phyloP scores from a whole-genome alignment of 2,888 invertebrate genomes.

The Malthinus flaveolus region DNA sequence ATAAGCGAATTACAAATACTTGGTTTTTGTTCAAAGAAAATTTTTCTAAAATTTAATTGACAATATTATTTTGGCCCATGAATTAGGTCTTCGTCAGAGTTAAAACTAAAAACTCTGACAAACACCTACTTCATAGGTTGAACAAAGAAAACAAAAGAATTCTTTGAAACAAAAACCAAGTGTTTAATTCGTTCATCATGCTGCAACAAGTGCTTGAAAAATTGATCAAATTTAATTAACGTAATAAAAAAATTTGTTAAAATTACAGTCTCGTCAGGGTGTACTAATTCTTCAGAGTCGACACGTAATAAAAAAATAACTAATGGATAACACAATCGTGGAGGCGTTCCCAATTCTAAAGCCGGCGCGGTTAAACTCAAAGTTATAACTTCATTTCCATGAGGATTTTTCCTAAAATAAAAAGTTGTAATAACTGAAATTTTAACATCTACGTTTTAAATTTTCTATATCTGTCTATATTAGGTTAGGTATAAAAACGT shows the following conservation, averaged over 20 bases:
- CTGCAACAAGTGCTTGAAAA: no score
- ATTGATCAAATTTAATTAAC: slow-evolving; percentile 9
- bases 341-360: slow-evolving; percentile 71
- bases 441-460: neutral
- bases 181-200: no score
- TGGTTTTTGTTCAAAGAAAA: no score
- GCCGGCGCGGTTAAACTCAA: slow-evolving; percentile 65
- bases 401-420: slow-evolving; percentile 63
- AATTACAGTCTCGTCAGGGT: slow-evolving; percentile 77
- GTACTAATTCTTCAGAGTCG: slow-evolving; percentile 61
- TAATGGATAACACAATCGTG: slow-evolving; percentile 75
- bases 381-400: slow-evolving; percentile 67
- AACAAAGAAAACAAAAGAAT: no score
- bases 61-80: no score
- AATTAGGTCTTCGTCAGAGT: no score
- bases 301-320: slow-evolving; percentile 74
- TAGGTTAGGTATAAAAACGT: neutral
- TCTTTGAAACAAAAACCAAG: no score
- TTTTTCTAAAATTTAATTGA: no score
- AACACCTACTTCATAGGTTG: no score
- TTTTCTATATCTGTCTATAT: neutral
- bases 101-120: no score
- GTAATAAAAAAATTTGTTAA: slow-evolving; percentile 31
- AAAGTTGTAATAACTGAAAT: slow-evolving; percentile 10
- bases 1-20: no score